Evolutionary conservation across 2,888 invertebrate species (phyloP), one percentile per base, ranked within the genome.

Genomic region (Leptopilina myrica): DNA sequence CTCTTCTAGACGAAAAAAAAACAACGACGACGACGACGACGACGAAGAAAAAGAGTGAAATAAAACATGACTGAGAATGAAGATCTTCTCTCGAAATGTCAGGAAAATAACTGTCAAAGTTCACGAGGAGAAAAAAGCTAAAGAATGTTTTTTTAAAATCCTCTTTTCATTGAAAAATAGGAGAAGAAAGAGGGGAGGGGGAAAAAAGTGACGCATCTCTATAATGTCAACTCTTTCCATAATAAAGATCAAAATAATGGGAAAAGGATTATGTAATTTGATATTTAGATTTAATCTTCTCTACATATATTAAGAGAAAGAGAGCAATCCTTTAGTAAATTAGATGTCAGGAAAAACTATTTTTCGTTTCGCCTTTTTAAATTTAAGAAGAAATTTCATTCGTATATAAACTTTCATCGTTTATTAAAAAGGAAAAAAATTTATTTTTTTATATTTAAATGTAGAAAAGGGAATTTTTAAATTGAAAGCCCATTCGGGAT

Each of bases 31-130:
- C 43, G 8, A 8, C 6, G 43, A 43, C 33, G 43, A 43, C 20
- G 20, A 20, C 20, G 20, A 20, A 20, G 15, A 59, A n/a, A 49
- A 69, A 69, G 53, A 26, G 53, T 26, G 53, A 33, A 73, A 56
- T 56, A 56, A 73, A 26, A 56, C 26, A 56, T 73, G n/a, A 8
- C 53, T 33, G 56, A 8, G 11, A 53, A 56, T 33, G 69, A 49
- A 26, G 69, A 69, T 53, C 53, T 73, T 26, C 53, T 73, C 33
- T 73, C 33, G 73, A 56, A 73, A 73, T 56, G 53, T 33, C n/a
- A 56, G 73, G 73, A 73, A 56, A 73, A 73, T 33, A 73, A 53
- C 14, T n/a, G n/a, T 40, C n/a, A 33, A 73, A 73, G 26, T 73
- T 56, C 33, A 62, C 8, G 20, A 8, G 43, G 40, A 15, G 40